Evolutionary conservation across 1,140 invertebrate genomes (phyloP).

Genomic region (Temnothorax curvispinosus): DNA sequence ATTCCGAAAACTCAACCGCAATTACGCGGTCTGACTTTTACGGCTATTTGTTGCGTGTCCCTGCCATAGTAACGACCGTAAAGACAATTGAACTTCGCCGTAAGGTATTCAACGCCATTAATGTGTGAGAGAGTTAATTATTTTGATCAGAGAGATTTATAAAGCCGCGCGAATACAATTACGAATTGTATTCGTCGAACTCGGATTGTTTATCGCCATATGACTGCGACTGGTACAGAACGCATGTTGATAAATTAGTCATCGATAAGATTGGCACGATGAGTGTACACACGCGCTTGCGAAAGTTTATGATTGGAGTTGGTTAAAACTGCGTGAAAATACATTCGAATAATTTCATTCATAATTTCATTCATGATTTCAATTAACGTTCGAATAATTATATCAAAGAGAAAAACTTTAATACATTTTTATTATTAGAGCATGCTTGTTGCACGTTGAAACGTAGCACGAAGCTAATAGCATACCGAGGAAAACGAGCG

Average conservation of each 20-base stretch:
- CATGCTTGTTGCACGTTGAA: not conserved
- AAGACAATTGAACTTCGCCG: slow-evolving; percentile 43
- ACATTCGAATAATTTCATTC: not conserved
- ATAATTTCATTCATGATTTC: too few relatives aligned
- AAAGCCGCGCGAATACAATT: not conserved
- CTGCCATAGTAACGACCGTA: slow-evolving; percentile 10
- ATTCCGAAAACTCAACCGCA: slow-evolving; percentile 43
- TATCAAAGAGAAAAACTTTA: not conserved
- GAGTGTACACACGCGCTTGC: not conserved
- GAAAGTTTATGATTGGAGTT: not conserved
- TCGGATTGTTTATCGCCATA: slow-evolving; percentile 9
- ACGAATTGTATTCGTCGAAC: slow-evolving; percentile 1
- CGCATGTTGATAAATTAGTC: slow-evolving; percentile 9
- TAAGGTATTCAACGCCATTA: not conserved
- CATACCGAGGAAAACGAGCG: not conserved
- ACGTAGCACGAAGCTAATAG: not conserved
- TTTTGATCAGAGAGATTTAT: not conserved
- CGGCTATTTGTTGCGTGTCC: not conserved
- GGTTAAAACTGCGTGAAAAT: not conserved
- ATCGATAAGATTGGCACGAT: slow-evolving; percentile 37
- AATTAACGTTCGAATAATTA: not conserved
- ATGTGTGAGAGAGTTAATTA: slow-evolving; percentile 32
- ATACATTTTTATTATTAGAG: not conserved
- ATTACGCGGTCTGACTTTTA: slow-evolving; percentile 40
- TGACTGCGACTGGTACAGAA: not conserved